Evolutionary conservation across 1,140 invertebrate species (phyloP).

Genomic region (Helicoverpa armigera): DNA sequence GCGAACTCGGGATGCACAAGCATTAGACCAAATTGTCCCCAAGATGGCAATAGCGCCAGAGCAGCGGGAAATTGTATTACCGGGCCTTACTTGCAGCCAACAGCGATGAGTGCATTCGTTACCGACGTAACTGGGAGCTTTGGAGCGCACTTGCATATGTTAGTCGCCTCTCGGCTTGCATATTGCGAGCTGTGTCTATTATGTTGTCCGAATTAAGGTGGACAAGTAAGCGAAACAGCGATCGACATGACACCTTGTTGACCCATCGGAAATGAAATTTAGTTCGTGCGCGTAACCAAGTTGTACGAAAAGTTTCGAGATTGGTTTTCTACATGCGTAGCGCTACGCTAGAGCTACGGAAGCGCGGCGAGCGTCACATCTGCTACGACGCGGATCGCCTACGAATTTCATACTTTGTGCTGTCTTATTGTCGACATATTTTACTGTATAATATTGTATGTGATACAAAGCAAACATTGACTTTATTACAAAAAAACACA

Average conservation of each 20-base stretch:
- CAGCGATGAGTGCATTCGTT: conserved; percentile 80
- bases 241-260: conserved; percentile 28
- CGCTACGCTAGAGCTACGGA: conserved; percentile 34
- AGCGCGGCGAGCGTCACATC: conserved; percentile 14
- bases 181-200: conserved; percentile 16
- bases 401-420: conserved; percentile 13
- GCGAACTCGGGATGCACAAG: conserved; percentile 63
- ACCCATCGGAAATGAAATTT: conserved; percentile 41
- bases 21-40: conserved; percentile 82
- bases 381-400: conserved; percentile 37
- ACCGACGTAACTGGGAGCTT: conserved; percentile 68
- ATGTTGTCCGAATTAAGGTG: conserved; percentile 30
- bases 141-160: conserved; percentile 64
- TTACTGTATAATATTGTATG: not conserved
- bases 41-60: conserved; percentile 74
- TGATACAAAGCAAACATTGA: not conserved
- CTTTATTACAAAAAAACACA: not conserved
- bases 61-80: conserved; percentile 81
- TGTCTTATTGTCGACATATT: conserved; percentile 1
- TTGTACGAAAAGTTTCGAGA: conserved; percentile 38
- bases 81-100: conserved; percentile 65
- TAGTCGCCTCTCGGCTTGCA: conserved; percentile 25
- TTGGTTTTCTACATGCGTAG: conserved; percentile 47
- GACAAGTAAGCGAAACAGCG: conserved; percentile 19
- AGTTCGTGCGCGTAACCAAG: conserved; percentile 43